A percentile compares a stretch with the other conserved stretches of the same genome.
phyloP scores from a whole-genome alignment of 2,888 invertebrate species.

The Hetaerina titia region DNA sequence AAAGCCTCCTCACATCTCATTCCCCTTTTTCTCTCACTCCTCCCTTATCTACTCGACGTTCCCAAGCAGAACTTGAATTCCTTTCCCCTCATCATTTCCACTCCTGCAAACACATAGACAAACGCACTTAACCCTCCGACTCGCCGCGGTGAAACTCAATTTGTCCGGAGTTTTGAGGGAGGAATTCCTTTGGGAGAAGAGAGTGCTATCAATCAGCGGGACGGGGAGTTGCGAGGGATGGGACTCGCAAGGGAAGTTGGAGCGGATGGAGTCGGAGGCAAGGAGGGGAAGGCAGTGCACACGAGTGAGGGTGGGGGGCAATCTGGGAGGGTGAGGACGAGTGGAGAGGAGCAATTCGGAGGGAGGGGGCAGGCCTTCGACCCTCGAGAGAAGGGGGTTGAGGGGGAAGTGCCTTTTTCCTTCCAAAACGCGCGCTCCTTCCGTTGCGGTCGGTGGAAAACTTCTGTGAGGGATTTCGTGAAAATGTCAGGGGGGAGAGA shows the following conservation, averaged over 20 bases:
- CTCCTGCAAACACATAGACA: conserved; percentile 1
- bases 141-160: conserved; percentile 57
- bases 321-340: too few relatives aligned
- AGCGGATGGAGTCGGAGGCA: background rate
- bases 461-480: conserved; percentile 38
- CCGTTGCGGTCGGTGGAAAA: background rate
- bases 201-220: conserved; percentile 45
- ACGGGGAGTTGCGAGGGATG: background rate
- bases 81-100: background rate
- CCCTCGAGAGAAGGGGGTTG: background rate
- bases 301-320: background rate
- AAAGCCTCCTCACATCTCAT: background rate
- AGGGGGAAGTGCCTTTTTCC: background rate
- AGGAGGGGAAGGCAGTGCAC: background rate
- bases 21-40: background rate
- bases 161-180: conserved; percentile 55
- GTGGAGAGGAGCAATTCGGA: too few relatives aligned
- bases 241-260: background rate
- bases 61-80: background rate
- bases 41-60: too few relatives aligned
- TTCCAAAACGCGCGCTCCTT: background rate
- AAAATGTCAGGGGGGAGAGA: background rate
- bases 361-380: background rate
- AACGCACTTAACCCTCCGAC: background rate
- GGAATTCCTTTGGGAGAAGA: conserved; percentile 2